Evolutionary conservation across 2,888 invertebrate genomes (phyloP).

Genomic region (Zootermopsis nevadensis): DNA sequence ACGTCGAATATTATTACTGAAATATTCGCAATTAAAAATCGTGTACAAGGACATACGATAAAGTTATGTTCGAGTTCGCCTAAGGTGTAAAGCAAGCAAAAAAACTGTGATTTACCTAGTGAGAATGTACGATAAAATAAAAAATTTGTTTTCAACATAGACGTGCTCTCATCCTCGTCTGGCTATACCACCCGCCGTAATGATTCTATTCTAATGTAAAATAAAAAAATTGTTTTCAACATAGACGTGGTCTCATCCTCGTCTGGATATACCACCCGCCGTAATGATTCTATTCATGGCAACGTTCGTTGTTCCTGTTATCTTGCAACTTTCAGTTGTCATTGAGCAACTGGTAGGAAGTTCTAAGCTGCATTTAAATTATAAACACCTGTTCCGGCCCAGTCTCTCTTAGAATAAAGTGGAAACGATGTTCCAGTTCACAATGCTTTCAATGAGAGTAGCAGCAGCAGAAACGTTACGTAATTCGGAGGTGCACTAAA

Average conservation of each 20-base stretch:
- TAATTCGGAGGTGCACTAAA: neutral
- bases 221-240: no score
- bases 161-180: no score
- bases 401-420: neutral
- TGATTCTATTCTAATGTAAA: neutral
- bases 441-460: neutral
- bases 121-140: no score
- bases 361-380: constrained; percentile 8
- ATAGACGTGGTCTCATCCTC: no score
- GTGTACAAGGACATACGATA: no score
- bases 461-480: neutral
- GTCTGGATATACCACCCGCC: neutral
- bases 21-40: no score
- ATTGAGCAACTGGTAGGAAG: constrained; percentile 4
- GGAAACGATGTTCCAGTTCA: neutral
- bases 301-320: neutral
- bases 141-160: no score
- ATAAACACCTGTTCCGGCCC: neutral
- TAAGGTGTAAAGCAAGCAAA: no score
- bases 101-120: no score
- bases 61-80: no score
- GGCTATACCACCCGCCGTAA: neutral
- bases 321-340: neutral
- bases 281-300: no score
- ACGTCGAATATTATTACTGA: no score